A percentile compares a stretch with the other conserved stretches of the same genome.
phyloP scores from a whole-genome alignment of 2,797 vertebrate species.

The Onychomys torridus region DNA sequence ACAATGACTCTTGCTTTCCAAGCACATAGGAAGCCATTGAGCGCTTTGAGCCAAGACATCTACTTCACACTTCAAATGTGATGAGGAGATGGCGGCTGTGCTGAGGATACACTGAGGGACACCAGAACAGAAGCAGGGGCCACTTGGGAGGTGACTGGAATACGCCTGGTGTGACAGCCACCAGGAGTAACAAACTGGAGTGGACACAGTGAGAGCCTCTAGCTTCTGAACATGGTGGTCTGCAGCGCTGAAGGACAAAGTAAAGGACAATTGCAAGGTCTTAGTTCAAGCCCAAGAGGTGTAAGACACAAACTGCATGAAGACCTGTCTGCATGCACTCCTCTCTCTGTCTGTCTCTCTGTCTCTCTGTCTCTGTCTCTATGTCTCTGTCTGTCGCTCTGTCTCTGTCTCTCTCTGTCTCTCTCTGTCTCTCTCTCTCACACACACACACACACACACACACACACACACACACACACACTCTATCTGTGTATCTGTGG shows the following conservation, averaged over 20 bases:
- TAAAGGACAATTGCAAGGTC: background rate
- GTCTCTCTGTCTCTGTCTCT: too few relatives aligned
- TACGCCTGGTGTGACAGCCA: background rate
- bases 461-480: too few relatives aligned
- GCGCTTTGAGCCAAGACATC: background rate
- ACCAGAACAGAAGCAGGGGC: background rate
- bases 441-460: too few relatives aligned
- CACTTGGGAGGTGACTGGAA: background rate
- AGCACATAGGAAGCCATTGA: background rate
- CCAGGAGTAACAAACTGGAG: background rate
- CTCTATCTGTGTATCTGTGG: background rate
- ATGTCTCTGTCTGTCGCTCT: too few relatives aligned
- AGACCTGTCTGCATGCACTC: background rate
- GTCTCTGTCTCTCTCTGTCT: too few relatives aligned
- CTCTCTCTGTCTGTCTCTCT: too few relatives aligned
- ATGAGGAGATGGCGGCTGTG: background rate
- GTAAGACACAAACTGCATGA: conserved; percentile 6
- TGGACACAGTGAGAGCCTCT: background rate
- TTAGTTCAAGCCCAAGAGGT: background rate
- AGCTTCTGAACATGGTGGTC: background rate
- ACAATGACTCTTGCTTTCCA: background rate
- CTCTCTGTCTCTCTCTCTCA: too few relatives aligned
- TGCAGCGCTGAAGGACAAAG: background rate
- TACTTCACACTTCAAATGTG: conserved; percentile 1
- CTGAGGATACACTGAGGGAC: background rate